These are phyloP conservation scores for Drosophila novamexicana DNA, from an alignment of 1,140 invertebrate genomes.

Conservation along the genomic window DNA sequence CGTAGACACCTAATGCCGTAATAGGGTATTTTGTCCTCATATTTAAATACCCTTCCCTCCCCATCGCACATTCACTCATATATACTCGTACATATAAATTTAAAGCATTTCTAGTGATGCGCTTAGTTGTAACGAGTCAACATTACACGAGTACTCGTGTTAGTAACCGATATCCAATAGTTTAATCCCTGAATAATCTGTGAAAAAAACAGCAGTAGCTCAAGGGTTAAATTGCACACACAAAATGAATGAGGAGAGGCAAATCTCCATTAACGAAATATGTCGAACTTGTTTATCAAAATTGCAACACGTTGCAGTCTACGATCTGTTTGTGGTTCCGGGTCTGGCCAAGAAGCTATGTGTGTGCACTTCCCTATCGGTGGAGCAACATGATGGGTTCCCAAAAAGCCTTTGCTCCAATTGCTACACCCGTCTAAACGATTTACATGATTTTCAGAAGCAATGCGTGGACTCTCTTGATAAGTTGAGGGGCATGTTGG, in stretches of 20 bases:
- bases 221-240: constrained; percentile 1
- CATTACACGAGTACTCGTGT: not conserved
- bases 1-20: not conserved
- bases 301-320: constrained; percentile 52
- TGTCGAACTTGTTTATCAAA: constrained; percentile 74
- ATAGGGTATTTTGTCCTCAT: not conserved
- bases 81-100: not conserved
- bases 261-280: constrained; percentile 64
- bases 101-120: constrained; percentile 3
- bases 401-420: constrained; percentile 68
- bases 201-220: constrained; percentile 1
- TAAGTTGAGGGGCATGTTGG: constrained; percentile 71
- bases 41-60: constrained; percentile 6
- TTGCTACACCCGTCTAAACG: constrained; percentile 70
- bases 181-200: not conserved
- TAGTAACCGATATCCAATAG: constrained; percentile 6
- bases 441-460: constrained; percentile 74
- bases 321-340: constrained; percentile 71
- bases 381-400: constrained; percentile 73
- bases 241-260: constrained; percentile 53
- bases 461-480: constrained; percentile 68
- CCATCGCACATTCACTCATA: not conserved
- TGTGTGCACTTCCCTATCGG: constrained; percentile 70
- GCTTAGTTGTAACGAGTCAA: not conserved
- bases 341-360: constrained; percentile 74